A percentile compares a stretch with the other conserved stretches of the same genome.
Evolutionary conservation across 1,140 invertebrate species (phyloP).

Genomic region (Fopius arisanus): DNA sequence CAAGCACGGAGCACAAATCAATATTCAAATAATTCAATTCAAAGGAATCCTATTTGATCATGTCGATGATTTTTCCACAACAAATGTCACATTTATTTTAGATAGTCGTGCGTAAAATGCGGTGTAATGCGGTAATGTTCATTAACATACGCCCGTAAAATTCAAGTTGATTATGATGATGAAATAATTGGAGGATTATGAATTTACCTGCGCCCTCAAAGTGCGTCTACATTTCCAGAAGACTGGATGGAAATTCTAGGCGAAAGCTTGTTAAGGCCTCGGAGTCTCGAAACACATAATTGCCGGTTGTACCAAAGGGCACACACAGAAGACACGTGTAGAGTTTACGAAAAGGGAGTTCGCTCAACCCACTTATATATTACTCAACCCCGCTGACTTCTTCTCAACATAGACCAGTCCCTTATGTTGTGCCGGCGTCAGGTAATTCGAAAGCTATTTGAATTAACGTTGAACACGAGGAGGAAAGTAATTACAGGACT

Average conservation of each 20-base stretch:
- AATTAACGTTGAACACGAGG: constrained; percentile 51
- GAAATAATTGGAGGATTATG: constrained; percentile 22
- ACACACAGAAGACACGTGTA: not conserved
- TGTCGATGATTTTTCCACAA: too few species aligned
- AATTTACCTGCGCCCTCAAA: constrained; percentile 15
- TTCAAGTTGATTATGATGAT: constrained; percentile 18
- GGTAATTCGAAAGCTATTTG: constrained; percentile 58
- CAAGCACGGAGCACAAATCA: too few species aligned
- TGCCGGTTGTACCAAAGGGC: constrained; percentile 1
- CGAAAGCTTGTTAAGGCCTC: constrained; percentile 40
- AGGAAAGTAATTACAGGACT: constrained; percentile 55
- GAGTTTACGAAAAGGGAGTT: not conserved
- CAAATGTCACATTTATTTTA: too few species aligned
- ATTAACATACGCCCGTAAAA: not conserved
- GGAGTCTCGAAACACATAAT: constrained; percentile 27
- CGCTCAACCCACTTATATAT: not conserved
- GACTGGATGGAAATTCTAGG: constrained; percentile 26
- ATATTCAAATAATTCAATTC: too few species aligned
- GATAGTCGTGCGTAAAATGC: too few species aligned
- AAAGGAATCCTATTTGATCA: too few species aligned
- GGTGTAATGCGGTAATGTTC: too few species aligned
- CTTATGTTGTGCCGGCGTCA: constrained; percentile 35
- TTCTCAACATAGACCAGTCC: not conserved
- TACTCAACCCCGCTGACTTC: not conserved
- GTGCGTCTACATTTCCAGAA: constrained; percentile 11